Percentiles rank a stretch among this genome's conserved stretches.
phyloP scores from a whole-genome alignment of 2,888 invertebrate genomes.

The Philonicus albiceps region DNA sequence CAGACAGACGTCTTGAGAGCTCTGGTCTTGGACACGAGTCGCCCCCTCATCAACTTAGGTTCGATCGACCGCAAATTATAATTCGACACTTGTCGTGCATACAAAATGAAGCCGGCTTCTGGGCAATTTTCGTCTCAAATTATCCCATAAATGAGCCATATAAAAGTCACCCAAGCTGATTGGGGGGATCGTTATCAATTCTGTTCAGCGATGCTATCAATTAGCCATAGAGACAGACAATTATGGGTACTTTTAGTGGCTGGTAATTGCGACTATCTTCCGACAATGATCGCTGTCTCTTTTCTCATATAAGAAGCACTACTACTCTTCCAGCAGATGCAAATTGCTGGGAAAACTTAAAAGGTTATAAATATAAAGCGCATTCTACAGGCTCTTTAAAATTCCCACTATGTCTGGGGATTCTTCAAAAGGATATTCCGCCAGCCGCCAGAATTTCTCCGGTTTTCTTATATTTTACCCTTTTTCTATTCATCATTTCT shows the following conservation, averaged over 20 bases:
- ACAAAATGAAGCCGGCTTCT: background rate
- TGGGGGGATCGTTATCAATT: background rate
- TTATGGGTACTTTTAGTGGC: slow-evolving; percentile 1
- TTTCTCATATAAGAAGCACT: background rate
- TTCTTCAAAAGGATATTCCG: background rate
- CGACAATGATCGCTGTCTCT: background rate
- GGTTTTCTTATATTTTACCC: background rate
- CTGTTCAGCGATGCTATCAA: slow-evolving; percentile 6
- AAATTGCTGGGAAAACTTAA: background rate
- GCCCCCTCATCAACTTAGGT: background rate
- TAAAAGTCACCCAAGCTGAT: background rate
- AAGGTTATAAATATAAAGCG: background rate
- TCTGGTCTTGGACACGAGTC: background rate
- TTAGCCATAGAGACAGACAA: slow-evolving; percentile 2
- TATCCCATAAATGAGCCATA: background rate
- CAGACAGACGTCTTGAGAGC: background rate
- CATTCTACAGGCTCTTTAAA: background rate
- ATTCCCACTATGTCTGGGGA: background rate
- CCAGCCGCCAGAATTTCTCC: background rate
- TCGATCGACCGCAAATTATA: background rate
- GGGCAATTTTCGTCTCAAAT: background rate
- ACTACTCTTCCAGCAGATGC: background rate
- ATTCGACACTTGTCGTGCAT: background rate
- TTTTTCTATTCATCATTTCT: background rate
- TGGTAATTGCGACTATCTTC: slow-evolving; percentile 1